Evolutionary conservation across 1,140 invertebrate species (phyloP).

Genomic region (Drosophila eugracilis): DNA sequence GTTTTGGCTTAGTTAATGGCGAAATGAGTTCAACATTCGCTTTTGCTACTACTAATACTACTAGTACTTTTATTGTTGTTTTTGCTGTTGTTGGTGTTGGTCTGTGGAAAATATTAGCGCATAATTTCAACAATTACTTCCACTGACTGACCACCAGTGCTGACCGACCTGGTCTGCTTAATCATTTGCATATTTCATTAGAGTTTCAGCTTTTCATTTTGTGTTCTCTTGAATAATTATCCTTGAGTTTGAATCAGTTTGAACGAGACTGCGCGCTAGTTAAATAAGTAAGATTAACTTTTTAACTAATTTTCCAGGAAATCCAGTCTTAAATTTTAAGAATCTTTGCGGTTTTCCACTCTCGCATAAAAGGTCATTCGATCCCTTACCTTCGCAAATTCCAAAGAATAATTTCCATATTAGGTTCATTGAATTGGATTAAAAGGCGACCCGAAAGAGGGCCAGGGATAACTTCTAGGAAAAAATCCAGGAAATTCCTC

Average conservation of each 20-base stretch:
- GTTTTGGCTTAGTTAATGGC: constrained; percentile 50
- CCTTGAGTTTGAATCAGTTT: constrained; percentile 5
- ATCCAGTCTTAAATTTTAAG: constrained; percentile 9
- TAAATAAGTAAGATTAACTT: neutral
- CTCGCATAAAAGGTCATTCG: constrained; percentile 4
- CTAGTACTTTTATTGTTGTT: too few species aligned
- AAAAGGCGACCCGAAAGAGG: constrained; percentile 30
- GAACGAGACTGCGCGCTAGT: neutral
- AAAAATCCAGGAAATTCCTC: constrained; percentile 51
- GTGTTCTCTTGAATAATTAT: constrained; percentile 36
- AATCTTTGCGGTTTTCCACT: constrained; percentile 6
- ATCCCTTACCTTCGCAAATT: constrained; percentile 17
- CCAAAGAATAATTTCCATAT: constrained; percentile 59
- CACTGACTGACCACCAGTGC: constrained; percentile 50
- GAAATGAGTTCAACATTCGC: constrained; percentile 36
- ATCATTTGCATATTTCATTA: constrained; percentile 70
- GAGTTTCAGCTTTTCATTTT: constrained; percentile 30
- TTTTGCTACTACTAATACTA: too few species aligned
- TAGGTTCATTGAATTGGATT: constrained; percentile 61
- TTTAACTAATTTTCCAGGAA: neutral
- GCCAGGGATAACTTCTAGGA: neutral
- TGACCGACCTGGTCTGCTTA: constrained; percentile 10
- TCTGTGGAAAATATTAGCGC: constrained; percentile 55
- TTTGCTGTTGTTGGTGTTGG: constrained; percentile 10
- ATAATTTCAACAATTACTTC: constrained; percentile 71